A percentile compares a stretch with the other conserved stretches of the same genome.
These are phyloP conservation scores for Tetramorium simillimum DNA, from an alignment of 1,140 invertebrate genomes.

Conservation along the genomic window DNA sequence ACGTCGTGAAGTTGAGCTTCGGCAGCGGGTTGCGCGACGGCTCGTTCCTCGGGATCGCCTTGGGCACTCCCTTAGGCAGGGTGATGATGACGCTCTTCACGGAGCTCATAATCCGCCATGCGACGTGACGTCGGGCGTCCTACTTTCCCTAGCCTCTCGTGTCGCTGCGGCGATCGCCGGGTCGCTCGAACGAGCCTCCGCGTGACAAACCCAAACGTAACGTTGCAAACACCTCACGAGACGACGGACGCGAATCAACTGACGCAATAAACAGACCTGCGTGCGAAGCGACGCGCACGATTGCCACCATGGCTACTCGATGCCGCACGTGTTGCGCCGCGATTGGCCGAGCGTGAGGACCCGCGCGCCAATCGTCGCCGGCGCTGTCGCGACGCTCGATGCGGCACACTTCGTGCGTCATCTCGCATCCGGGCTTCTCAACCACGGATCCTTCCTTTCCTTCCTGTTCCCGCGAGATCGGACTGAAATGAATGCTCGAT, in stretches of 20 bases:
- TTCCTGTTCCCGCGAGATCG: background rate
- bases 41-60: slow-evolving; percentile 62
- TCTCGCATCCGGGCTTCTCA: background rate
- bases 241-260: background rate
- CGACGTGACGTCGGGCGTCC: background rate
- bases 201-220: too few species aligned
- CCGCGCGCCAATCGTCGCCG: background rate
- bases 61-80: slow-evolving; percentile 79
- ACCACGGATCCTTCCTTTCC: background rate
- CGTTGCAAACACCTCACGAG: background rate
- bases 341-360: background rate
- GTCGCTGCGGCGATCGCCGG: background rate
- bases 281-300: background rate
- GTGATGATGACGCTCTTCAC: slow-evolving; percentile 82
- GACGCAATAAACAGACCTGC: background rate
- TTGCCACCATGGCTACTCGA: background rate
- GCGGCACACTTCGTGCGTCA: background rate
- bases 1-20: slow-evolving; percentile 78
- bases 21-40: slow-evolving; percentile 56
- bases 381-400: background rate
- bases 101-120: slow-evolving; percentile 80
- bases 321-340: background rate
- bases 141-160: background rate
- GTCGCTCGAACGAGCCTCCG: too few species aligned
- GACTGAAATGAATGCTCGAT: background rate